These are phyloP conservation scores for Bembecia ichneumoniformis DNA, from an alignment of 2,888 invertebrate genomes.

Conservation along the genomic window DNA sequence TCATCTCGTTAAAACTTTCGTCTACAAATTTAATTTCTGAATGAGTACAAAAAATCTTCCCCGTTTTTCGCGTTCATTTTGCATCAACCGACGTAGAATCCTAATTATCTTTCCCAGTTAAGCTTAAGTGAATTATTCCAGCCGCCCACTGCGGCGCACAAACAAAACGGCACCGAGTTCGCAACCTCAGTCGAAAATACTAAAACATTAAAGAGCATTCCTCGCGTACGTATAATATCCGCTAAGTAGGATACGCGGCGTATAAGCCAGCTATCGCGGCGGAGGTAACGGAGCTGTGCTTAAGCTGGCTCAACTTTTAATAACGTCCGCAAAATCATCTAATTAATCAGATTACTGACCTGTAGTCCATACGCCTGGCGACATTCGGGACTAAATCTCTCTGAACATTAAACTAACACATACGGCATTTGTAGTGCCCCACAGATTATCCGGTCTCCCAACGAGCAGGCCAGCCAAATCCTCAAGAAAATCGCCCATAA, in stretches of 20 bases:
- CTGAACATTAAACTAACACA: conserved; percentile 57
- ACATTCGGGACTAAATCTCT: conserved; percentile 57
- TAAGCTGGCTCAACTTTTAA: conserved; percentile 68
- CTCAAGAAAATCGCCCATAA: background rate
- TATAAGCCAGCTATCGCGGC: conserved; percentile 65
- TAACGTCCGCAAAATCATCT: conserved; percentile 66
- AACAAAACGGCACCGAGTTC: conserved; percentile 66
- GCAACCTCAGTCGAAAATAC: conserved; percentile 71
- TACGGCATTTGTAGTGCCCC: conserved; percentile 49
- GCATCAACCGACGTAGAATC: conserved; percentile 70
- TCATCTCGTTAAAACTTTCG: conserved; percentile 65
- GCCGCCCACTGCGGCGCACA: conserved; percentile 67
- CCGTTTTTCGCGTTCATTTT: conserved; percentile 69
- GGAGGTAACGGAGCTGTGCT: conserved; percentile 55
- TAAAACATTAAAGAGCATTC: conserved; percentile 70
- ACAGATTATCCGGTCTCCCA: conserved; percentile 40
- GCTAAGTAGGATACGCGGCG: conserved; percentile 56
- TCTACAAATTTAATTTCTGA: conserved; percentile 68
- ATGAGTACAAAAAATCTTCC: conserved; percentile 67
- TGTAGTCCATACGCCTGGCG: conserved; percentile 42
- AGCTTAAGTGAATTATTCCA: conserved; percentile 72
- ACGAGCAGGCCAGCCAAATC: conserved; percentile 8
- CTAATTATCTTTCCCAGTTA: conserved; percentile 73
- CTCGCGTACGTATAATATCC: conserved; percentile 61
- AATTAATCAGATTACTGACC: conserved; percentile 66